phyloP scores from a whole-genome alignment of 1,140 invertebrate genomes.

The Zophobas atratus region DNA sequence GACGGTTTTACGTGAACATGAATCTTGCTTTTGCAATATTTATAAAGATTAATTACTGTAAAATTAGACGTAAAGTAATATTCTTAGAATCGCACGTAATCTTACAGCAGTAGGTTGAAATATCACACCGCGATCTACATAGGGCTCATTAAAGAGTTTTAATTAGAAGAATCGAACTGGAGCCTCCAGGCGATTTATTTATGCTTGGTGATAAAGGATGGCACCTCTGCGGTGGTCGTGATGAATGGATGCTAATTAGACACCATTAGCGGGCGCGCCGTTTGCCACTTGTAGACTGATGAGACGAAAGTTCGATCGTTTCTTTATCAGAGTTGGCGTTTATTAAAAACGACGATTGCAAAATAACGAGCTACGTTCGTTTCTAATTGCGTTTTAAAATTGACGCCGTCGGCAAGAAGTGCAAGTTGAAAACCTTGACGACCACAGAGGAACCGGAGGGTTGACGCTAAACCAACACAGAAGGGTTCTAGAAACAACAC shows the following conservation, averaged over 20 bases:
- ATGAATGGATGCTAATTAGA: constrained; percentile 48
- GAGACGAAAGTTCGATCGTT: constrained; percentile 24
- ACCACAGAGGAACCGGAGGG: constrained; percentile 21
- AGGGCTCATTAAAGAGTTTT: constrained; percentile 11
- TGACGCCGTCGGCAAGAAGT: constrained; percentile 24
- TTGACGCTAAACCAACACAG: constrained; percentile 51
- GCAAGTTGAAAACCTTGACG: constrained; percentile 44
- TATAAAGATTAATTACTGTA: too few relatives aligned
- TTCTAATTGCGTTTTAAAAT: constrained; percentile 52
- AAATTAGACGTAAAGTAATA: too few relatives aligned
- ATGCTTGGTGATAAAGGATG: constrained; percentile 40
- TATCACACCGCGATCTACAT: constrained; percentile 14
- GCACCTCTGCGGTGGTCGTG: constrained; percentile 43
- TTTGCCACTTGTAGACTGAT: constrained; percentile 38
- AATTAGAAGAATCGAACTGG: constrained; percentile 13
- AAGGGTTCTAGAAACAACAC: constrained; percentile 54
- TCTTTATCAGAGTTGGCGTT: constrained; percentile 42
- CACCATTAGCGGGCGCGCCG: constrained; percentile 44
- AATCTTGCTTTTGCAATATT: too few relatives aligned
- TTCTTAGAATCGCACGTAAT: too few relatives aligned
- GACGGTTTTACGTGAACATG: too few relatives aligned
- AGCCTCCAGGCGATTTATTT: constrained; percentile 41
- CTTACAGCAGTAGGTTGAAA: neutral
- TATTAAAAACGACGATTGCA: constrained; percentile 51
- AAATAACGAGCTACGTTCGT: constrained; percentile 51